phyloP scores from a whole-genome alignment of 2,888 invertebrate genomes.

The Oegoconia quadripuncta region DNA sequence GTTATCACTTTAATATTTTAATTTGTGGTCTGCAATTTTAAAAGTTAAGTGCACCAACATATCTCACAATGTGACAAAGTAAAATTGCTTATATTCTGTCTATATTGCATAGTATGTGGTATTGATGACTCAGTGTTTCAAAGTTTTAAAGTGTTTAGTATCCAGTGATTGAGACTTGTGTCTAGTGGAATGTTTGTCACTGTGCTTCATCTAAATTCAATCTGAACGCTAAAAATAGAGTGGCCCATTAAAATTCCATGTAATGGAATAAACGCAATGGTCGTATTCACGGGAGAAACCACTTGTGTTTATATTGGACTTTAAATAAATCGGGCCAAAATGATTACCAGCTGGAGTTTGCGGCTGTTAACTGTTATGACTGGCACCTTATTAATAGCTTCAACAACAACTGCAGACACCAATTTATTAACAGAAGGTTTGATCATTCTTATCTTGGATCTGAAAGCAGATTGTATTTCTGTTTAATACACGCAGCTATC shows the following conservation, averaged over 20 bases:
- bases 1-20: conserved; percentile 1
- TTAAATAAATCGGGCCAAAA: conserved; percentile 38
- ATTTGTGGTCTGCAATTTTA: not conserved
- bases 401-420: conserved; percentile 36
- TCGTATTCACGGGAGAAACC: conserved; percentile 35
- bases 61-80: conserved; percentile 32
- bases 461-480: conserved; percentile 28
- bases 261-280: conserved; percentile 34
- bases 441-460: conserved; percentile 36
- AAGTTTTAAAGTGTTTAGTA: conserved; percentile 39
- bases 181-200: conserved; percentile 48
- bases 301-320: conserved; percentile 31
- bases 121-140: conserved; percentile 63
- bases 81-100: conserved; percentile 27
- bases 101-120: conserved; percentile 37
- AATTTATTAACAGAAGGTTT: conserved; percentile 42
- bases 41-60: conserved; percentile 8
- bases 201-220: conserved; percentile 33
- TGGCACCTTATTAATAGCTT: conserved; percentile 37
- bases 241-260: conserved; percentile 31
- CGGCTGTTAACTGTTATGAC: conserved; percentile 36
- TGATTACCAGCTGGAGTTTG: conserved; percentile 42
- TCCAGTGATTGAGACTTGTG: conserved; percentile 46
- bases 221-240: conserved; percentile 45
- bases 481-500: conserved; percentile 27